phyloP scores from a whole-genome alignment of 2,113 vertebrate genomes.

The Tyrannus savana region DNA sequence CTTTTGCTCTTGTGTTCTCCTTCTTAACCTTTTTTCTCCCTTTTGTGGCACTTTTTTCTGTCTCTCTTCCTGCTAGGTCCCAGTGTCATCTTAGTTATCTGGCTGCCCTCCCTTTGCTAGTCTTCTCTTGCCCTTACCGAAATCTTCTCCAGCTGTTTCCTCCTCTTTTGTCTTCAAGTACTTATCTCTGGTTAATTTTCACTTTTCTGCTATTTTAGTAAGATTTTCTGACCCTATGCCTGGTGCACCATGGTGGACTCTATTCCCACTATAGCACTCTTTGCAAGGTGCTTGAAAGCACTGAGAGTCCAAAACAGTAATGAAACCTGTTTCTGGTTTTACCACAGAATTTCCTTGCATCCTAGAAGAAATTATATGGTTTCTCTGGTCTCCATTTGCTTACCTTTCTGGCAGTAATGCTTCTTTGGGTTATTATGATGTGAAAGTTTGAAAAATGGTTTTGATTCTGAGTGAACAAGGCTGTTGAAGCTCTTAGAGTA shows the following conservation, averaged over 20 bases:
- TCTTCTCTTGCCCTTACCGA: background rate
- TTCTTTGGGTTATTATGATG: background rate
- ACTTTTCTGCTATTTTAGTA: background rate
- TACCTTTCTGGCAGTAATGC: background rate
- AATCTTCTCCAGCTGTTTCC: background rate
- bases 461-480: background rate
- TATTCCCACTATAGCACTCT: background rate
- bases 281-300: background rate
- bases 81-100: background rate
- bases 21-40: background rate
- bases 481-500: background rate
- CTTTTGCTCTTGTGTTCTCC: background rate
- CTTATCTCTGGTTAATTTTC: background rate
- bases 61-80: background rate
- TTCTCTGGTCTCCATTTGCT: background rate
- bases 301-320: background rate
- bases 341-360: background rate
- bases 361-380: background rate
- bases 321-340: background rate
- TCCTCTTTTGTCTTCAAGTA: background rate
- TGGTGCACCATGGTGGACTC: rapidly evolving
- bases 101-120: background rate
- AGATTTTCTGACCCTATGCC: background rate
- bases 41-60: background rate
- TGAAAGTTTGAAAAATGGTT: background rate